Percentiles rank a stretch among this genome's conserved stretches.
Conservation (phyloP, 2,888 invertebrate genomes). For the Erebia epiphron region DNA sequence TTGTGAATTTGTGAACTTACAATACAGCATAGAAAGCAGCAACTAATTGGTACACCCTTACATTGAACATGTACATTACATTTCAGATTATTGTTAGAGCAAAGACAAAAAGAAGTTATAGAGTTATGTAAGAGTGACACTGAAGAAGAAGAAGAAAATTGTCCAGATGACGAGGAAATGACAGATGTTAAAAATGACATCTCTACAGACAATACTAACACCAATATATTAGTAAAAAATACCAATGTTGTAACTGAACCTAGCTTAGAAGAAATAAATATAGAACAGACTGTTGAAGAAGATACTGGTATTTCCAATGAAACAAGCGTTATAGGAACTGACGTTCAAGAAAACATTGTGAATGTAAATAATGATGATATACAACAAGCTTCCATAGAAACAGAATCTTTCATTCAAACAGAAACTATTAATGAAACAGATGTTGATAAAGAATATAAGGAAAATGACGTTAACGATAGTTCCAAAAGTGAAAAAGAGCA, state of each 20-base stretch:
- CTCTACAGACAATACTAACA: neutral
- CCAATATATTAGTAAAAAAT: too few relatives aligned
- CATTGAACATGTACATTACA: neutral
- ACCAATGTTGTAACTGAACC: conserved; percentile 30
- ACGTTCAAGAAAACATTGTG: neutral
- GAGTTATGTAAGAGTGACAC: conserved; percentile 90
- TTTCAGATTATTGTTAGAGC: conserved; percentile 85
- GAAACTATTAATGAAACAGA: conserved; percentile 4
- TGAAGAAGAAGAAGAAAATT: conserved; percentile 79
- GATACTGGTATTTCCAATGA: neutral
- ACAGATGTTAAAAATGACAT: conserved; percentile 13
- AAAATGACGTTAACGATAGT: conserved; percentile 6
- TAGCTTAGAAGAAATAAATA: conserved; percentile 14
- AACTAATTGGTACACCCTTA: too few relatives aligned
- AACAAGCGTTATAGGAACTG: neutral
- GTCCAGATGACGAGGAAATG: conserved; percentile 24
- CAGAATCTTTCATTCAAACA: neutral
- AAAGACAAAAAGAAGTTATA: conserved; percentile 88
- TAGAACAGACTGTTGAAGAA: conserved; percentile 15
- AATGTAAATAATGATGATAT: neutral
- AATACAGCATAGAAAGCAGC: too few relatives aligned
- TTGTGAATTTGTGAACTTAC: conserved; percentile 67
- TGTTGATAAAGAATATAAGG: neutral
- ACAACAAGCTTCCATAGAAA: neutral
- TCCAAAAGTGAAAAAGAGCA: neutral